These are phyloP conservation scores for Drosophila paranaensis DNA, from an alignment of 2,888 invertebrate genomes.

Conservation along the genomic window DNA sequence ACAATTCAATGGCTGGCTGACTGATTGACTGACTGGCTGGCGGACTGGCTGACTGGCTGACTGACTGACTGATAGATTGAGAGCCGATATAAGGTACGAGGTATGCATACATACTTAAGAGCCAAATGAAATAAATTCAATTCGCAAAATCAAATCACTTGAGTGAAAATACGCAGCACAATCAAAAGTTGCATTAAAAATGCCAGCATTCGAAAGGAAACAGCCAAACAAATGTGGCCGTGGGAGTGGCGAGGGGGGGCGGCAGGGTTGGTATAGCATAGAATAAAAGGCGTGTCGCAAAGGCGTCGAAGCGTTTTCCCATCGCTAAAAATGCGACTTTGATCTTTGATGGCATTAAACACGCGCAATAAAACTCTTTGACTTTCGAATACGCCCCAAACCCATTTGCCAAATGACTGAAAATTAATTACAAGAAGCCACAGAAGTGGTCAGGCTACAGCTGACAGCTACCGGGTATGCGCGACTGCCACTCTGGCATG, in stretches of 20 bases:
- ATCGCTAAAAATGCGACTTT: constrained; percentile 55
- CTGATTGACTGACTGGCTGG: constrained; percentile 26
- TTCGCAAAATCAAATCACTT: constrained; percentile 77
- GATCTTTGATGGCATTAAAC: constrained; percentile 71
- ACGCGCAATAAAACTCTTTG: constrained; percentile 75
- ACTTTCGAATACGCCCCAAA: constrained; percentile 47
- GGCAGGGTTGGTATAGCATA: constrained; percentile 11
- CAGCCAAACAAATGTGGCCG: constrained; percentile 8
- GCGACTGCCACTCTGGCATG: neutral
- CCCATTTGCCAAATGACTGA: constrained; percentile 73
- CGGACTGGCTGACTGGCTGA: constrained; percentile 39
- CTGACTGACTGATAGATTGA: constrained; percentile 40
- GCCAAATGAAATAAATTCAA: constrained; percentile 66
- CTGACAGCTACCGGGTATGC: neutral
- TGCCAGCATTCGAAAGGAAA: constrained; percentile 40
- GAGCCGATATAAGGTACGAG: constrained; percentile 41
- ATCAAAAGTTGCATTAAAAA: constrained; percentile 62
- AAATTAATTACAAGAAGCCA: constrained; percentile 74
- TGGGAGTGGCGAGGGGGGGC: neutral
- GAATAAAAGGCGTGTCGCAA: constrained; percentile 15
- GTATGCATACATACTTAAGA: constrained; percentile 70
- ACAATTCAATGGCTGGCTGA: constrained; percentile 32
- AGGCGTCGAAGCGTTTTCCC: constrained; percentile 61
- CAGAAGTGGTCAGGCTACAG: constrained; percentile 23
- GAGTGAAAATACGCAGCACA: constrained; percentile 66